Conservation (phyloP, 2,113 vertebrate species). For the Pedionomus torquatus region DNA sequence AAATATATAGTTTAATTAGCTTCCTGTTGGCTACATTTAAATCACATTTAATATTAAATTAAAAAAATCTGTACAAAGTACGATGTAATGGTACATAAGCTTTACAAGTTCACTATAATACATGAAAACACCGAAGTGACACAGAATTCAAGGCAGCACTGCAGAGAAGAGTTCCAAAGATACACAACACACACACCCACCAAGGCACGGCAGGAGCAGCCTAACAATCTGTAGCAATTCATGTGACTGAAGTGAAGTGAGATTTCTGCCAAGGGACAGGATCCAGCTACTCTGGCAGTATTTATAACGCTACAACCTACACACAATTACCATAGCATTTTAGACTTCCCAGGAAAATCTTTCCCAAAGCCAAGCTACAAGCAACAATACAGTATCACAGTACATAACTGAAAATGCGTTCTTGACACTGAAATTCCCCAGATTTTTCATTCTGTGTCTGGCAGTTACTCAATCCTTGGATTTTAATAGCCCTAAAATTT, state of each 20-base stretch:
- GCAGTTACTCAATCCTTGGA: background rate
- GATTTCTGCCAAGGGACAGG: background rate
- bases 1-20: constrained; percentile 30
- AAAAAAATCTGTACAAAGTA: constrained; percentile 46
- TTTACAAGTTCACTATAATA: constrained; percentile 12
- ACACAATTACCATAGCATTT: background rate
- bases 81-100: background rate
- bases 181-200: background rate
- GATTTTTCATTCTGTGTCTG: background rate
- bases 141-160: background rate
- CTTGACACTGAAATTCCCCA: background rate
- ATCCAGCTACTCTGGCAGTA: background rate
- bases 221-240: background rate
- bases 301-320: background rate
- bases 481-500: constrained; percentile 1
- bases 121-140: background rate
- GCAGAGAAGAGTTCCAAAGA: background rate
- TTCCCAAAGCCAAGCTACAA: background rate
- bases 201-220: background rate
- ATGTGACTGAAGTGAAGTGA: background rate
- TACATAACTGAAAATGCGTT: background rate
- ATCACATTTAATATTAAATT: constrained; percentile 36
- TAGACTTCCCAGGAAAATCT: background rate
- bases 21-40: background rate
- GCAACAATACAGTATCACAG: background rate